Percentiles rank a stretch among this genome's conserved stretches.
Evolutionary conservation across 2,113 vertebrate genomes (phyloP).

Genomic region (Amphiprion ocellaris): DNA sequence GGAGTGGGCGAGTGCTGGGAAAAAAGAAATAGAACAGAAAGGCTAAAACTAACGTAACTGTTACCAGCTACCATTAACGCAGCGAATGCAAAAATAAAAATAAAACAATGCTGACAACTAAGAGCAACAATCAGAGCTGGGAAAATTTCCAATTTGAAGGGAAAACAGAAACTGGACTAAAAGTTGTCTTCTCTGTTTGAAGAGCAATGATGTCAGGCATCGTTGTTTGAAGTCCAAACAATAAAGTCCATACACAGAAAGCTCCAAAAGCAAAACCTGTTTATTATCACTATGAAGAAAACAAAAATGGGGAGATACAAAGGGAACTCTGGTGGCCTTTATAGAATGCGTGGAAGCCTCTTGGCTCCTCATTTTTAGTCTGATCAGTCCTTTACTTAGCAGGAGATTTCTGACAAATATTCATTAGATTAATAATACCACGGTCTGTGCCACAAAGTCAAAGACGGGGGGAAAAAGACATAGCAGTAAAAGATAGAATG

Average conservation of each 20-base stretch:
- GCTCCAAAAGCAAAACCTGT: background rate
- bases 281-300: background rate
- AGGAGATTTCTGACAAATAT: constrained; percentile 4
- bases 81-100: constrained; percentile 44
- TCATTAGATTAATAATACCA: background rate
- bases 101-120: constrained; percentile 36
- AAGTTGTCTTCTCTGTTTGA: background rate
- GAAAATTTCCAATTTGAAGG: constrained; percentile 9
- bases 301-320: background rate
- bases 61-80: constrained; percentile 15
- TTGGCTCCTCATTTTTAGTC: background rate
- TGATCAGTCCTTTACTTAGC: background rate
- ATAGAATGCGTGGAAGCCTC: background rate
- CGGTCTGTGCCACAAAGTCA: constrained; percentile 2
- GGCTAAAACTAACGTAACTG: constrained; percentile 18
- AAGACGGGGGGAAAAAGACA: too few relatives aligned
- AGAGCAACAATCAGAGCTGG: constrained; percentile 28
- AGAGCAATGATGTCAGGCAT: too few relatives aligned
- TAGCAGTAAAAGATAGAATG: too few relatives aligned
- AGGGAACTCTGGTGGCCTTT: background rate
- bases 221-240: background rate
- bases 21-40: constrained; percentile 12
- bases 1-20: constrained; percentile 46
- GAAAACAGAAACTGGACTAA: constrained; percentile 13
- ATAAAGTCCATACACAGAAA: background rate